Evolutionary conservation across 2,113 vertebrate species (phyloP).

Genomic region (Trichomycterus rosablanca): DNA sequence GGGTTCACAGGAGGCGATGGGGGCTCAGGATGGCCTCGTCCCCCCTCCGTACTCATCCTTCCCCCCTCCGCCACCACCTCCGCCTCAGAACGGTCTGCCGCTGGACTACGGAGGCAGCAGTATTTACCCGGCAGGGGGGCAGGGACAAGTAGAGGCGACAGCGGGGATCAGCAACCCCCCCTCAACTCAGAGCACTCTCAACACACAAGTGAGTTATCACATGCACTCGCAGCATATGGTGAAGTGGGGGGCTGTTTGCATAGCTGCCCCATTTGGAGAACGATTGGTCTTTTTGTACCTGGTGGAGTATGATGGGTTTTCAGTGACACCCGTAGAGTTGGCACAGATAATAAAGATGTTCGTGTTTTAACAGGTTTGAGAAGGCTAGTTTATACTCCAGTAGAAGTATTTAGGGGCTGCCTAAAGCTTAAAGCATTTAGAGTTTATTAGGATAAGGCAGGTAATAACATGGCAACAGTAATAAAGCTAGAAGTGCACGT

Average conservation of each 20-base stretch:
- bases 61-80: conserved; percentile 70
- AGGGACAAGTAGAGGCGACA: conserved; percentile 66
- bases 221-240: conserved; percentile 20
- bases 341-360: too few relatives aligned
- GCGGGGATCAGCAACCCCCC: conserved; percentile 52
- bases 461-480: too few relatives aligned
- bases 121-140: conserved; percentile 63
- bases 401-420: too few relatives aligned
- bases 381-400: too few relatives aligned
- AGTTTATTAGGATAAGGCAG: too few relatives aligned
- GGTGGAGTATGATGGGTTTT: neutral
- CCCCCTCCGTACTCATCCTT: conserved; percentile 70
- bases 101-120: conserved; percentile 67
- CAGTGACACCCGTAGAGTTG: too few relatives aligned
- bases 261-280: conserved; percentile 19
- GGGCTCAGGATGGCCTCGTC: conserved; percentile 69
- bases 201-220: conserved; percentile 60
- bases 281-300: conserved; percentile 24
- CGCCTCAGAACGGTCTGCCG: conserved; percentile 71
- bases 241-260: conserved; percentile 14
- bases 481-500: too few relatives aligned
- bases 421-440: too few relatives aligned
- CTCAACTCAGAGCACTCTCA: conserved; percentile 58
- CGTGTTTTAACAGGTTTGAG: too few relatives aligned
- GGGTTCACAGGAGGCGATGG: conserved; percentile 72